Evolutionary conservation across 2,113 vertebrate species (phyloP), one percentile per base, ranked within the genome.

Genomic region (Anoplopoma fimbria): DNA sequence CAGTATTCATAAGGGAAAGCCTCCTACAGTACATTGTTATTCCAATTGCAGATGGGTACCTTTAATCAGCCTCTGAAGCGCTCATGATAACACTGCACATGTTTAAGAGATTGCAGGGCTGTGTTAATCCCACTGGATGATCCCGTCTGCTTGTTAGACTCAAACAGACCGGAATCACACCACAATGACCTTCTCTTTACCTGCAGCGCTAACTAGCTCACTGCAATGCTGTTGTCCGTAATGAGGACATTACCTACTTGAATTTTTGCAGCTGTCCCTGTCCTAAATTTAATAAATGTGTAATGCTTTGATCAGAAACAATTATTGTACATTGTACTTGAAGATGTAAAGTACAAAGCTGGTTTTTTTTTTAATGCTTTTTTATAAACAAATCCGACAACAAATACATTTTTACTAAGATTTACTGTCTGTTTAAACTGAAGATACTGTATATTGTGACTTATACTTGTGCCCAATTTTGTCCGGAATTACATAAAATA

Each of bases 171-270:
- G 60, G 31, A 90, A 82, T 89, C 79, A 83, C 67, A 89, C 29
- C 53, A 65, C 88, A 60, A 49, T 85, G 90, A 92, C 89, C 88
- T 92, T 88, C 91, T 75, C 85, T 72, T 63, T 79, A 92, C 87
- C 83, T 88, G 82, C 42, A 25, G 23, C 17, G 13, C 33, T 70
- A 79, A 73, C 75, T 71, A 36, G 31, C 61, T 51, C 74, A 14
- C 49, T 47, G 71, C 73, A 75, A 61, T 23, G 4, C 36, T 64
- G 49, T 15, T 23, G 53, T 19, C 12, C n/a, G 31, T 40, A 82
- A 87, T 77, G 64, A 87, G 84, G 77, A 77, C 82, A 70, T 71
- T 36, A 61, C 49, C 77, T 55, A 14, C 74, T 71, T 57, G 14
- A 2, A 19, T 57, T 34, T 58, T 14, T 55, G 17, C 31, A 60